Conservation (phyloP, 2,888 invertebrate species). For the Tineola bisselliella region DNA sequence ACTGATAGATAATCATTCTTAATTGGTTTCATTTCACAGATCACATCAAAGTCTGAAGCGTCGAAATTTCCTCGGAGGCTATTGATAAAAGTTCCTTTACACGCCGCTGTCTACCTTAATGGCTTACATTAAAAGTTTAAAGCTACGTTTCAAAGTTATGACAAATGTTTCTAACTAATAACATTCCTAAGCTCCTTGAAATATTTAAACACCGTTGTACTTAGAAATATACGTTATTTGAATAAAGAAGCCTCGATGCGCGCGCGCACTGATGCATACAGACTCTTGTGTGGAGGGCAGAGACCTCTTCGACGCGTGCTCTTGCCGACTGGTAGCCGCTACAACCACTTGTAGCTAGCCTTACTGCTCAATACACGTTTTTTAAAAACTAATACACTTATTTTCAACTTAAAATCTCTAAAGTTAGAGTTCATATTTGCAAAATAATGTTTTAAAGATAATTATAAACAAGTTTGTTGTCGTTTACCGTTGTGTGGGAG, state of each 20-base stretch:
- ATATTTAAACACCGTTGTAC: background rate
- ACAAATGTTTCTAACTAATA: background rate
- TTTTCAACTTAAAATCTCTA: background rate
- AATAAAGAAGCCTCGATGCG: conserved; percentile 19
- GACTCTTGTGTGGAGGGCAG: conserved; percentile 41
- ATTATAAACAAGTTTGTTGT: background rate
- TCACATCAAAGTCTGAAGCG: background rate
- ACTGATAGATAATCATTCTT: no score
- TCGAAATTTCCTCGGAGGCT: conserved; percentile 11
- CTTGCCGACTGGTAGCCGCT: conserved; percentile 7
- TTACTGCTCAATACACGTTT: background rate
- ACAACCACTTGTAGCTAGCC: background rate
- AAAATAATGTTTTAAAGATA: background rate
- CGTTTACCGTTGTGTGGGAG: conserved; percentile 12
- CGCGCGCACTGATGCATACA: conserved; percentile 35
- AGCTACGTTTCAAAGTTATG: background rate
- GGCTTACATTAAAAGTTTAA: background rate
- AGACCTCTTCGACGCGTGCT: conserved; percentile 34
- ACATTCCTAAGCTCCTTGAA: background rate
- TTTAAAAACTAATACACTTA: background rate
- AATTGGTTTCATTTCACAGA: background rate
- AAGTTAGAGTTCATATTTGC: background rate
- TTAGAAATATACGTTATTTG: background rate
- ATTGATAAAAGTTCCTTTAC: conserved; percentile 6
- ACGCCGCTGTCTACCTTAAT: background rate